A percentile compares a stretch with the other conserved stretches of the same genome.
These are phyloP conservation scores for Amiota mariae DNA, from an alignment of 2,888 invertebrate species.

Conservation along the genomic window DNA sequence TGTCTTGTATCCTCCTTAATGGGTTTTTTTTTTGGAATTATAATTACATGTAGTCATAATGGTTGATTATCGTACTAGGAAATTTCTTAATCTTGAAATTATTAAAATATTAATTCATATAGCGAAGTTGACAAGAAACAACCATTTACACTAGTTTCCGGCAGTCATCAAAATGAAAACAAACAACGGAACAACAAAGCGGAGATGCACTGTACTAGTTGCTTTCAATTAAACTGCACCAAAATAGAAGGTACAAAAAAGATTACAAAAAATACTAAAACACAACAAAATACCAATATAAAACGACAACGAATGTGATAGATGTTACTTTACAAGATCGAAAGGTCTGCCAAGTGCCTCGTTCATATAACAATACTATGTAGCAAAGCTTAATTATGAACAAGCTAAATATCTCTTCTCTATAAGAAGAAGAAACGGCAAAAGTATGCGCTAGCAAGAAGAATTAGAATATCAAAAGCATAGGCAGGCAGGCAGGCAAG, in stretches of 20 bases:
- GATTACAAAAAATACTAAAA: constrained; percentile 52
- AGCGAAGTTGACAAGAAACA: neutral
- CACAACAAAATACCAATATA: constrained; percentile 51
- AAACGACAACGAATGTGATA: neutral
- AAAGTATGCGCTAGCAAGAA: constrained; percentile 4
- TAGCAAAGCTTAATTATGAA: constrained; percentile 41
- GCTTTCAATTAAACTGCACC: neutral
- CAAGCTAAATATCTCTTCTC: constrained; percentile 25
- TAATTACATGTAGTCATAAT: too few species aligned
- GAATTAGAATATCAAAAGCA: neutral
- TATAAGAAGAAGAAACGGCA: constrained; percentile 21
- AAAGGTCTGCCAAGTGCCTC: constrained; percentile 26
- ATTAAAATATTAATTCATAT: neutral
- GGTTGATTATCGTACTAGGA: too few species aligned
- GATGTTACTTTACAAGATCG: constrained; percentile 50
- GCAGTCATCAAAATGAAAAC: constrained; percentile 40
- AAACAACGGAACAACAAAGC: constrained; percentile 13
- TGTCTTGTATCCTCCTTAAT: constrained; percentile 8
- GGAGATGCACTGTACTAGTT: constrained; percentile 33
- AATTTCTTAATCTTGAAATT: neutral
- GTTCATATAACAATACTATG: constrained; percentile 22
- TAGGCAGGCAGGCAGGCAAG: too few species aligned
- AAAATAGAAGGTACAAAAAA: constrained; percentile 22
- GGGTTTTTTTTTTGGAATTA: neutral
- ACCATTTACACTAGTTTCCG: constrained; percentile 51